phyloP scores from a whole-genome alignment of 2,888 invertebrate genomes.

The Callimorpha dominula region DNA sequence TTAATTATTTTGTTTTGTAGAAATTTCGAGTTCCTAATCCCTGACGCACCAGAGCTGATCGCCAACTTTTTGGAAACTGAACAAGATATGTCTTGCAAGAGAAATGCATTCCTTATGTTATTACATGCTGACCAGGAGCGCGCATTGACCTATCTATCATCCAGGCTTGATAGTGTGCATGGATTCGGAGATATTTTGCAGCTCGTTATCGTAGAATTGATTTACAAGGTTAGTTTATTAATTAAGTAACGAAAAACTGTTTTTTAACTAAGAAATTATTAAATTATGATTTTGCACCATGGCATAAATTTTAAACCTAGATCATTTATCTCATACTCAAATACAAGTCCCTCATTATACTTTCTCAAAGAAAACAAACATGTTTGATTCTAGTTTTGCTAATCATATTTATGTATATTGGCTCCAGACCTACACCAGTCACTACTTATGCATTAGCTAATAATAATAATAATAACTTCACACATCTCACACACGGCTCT shows the following conservation, averaged over 20 bases:
- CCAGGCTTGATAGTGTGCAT: slow-evolving; percentile 97
- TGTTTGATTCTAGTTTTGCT: too few relatives aligned
- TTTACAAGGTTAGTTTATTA: slow-evolving; percentile 93
- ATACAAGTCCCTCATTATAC: too few relatives aligned
- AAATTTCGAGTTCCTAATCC: slow-evolving; percentile 99
- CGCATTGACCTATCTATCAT: slow-evolving; percentile 96
- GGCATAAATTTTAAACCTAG: too few relatives aligned
- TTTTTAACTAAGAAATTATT: too few relatives aligned
- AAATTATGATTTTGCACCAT: too few relatives aligned
- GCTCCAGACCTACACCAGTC: too few relatives aligned
- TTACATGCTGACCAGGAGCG: slow-evolving; percentile 98
- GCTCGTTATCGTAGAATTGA: slow-evolving; percentile 99
- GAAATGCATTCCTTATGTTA: slow-evolving; percentile 99
- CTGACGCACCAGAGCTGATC: slow-evolving; percentile 99
- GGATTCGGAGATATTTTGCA: slow-evolving; percentile 99
- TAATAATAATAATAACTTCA: too few relatives aligned
- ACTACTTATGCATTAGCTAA: too few relatives aligned
- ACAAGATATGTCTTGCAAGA: slow-evolving; percentile 99
- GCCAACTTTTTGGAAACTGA: slow-evolving; percentile 97
- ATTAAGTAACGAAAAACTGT: neutral
- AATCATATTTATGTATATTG: too few relatives aligned
- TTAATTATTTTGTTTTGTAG: slow-evolving; percentile 68
- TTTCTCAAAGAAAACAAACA: too few relatives aligned
- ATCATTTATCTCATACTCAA: too few relatives aligned
- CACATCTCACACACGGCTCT: too few relatives aligned